Evolutionary conservation across 2,888 invertebrate genomes (phyloP).

Genomic region (Lampropteryx suffumata): DNA sequence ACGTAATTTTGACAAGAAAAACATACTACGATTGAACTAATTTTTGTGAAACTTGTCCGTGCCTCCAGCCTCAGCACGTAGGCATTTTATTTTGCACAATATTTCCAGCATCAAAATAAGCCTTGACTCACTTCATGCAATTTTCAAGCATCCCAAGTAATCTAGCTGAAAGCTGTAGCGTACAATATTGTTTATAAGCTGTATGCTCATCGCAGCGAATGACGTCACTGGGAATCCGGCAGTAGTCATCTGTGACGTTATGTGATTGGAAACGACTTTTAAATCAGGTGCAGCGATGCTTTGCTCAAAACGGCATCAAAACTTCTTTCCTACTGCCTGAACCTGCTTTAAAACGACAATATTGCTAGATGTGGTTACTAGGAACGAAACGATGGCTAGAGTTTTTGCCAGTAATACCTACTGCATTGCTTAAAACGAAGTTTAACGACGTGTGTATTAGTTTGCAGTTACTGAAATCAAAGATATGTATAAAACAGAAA

Average conservation of each 20-base stretch:
- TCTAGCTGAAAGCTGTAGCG: slow-evolving; percentile 19
- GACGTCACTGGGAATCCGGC: slow-evolving; percentile 4
- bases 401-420: too few relatives aligned
- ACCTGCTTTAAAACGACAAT: not conserved
- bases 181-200: slow-evolving; percentile 39
- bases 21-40: not conserved
- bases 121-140: slow-evolving; percentile 11
- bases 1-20: too few relatives aligned
- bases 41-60: not conserved
- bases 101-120: slow-evolving; percentile 6
- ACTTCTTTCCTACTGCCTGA: not conserved
- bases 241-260: slow-evolving; percentile 4
- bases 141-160: slow-evolving; percentile 23
- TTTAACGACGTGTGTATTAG: too few relatives aligned
- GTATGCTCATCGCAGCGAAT: slow-evolving; percentile 6
- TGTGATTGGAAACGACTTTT: slow-evolving; percentile 19
- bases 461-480: too few relatives aligned
- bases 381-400: too few relatives aligned
- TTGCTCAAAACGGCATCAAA: not conserved
- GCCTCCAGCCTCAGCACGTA: not conserved
- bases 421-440: too few relatives aligned
- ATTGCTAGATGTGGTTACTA: too few relatives aligned
- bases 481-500: too few relatives aligned
- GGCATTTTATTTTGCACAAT: slow-evolving; percentile 12
- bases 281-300: slow-evolving; percentile 4